Evolutionary conservation across 2,888 invertebrate genomes (phyloP).

Genomic region (Gymnoscelis rufifasciata): DNA sequence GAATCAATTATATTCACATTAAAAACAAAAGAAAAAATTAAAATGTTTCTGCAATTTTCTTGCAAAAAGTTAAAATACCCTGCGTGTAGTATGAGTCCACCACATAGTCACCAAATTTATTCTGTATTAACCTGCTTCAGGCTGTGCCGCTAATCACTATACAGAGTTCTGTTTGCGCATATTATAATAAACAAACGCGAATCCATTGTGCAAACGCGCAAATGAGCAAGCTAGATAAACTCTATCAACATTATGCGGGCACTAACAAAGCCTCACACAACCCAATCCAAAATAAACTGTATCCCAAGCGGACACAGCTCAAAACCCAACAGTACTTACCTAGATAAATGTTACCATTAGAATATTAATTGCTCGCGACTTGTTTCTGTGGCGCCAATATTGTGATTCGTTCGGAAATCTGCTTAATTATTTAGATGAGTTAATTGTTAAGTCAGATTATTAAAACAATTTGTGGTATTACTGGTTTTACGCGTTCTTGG

Average conservation of each 20-base stretch:
- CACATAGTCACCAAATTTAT: too few species aligned
- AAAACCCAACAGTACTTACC: neutral
- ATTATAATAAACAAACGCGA: conserved; percentile 1
- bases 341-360: conserved; percentile 13
- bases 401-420: conserved; percentile 11
- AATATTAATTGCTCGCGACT: conserved; percentile 19
- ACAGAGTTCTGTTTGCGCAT: neutral
- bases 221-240: conserved; percentile 35
- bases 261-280: conserved; percentile 1
- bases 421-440: conserved; percentile 11
- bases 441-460: neutral
- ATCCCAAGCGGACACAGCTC: neutral
- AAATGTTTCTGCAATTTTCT: too few species aligned
- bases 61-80: too few species aligned
- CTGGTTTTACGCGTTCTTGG: neutral
- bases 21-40: too few species aligned
- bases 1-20: too few species aligned
- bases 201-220: conserved; percentile 35
- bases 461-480: neutral
- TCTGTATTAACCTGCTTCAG: too few species aligned
- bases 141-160: neutral
- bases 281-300: neutral
- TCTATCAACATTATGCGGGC: conserved; percentile 26
- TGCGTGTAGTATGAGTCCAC: too few species aligned
- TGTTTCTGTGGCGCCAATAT: conserved; percentile 18